phyloP scores from a whole-genome alignment of 2,113 vertebrate genomes.

The Etheostoma spectabile region DNA sequence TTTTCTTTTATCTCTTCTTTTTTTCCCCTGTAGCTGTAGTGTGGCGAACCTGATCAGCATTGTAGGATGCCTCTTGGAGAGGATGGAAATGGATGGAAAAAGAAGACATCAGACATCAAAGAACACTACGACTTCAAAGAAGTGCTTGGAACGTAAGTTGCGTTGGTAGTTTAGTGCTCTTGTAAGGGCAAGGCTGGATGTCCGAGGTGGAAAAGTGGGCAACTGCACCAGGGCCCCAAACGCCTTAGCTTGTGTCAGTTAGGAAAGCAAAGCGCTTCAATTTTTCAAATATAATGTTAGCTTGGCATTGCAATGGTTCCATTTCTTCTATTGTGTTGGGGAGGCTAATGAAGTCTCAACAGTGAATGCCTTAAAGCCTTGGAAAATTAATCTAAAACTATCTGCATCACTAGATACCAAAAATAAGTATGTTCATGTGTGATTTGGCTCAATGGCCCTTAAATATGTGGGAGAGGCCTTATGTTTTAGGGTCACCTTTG shows the following conservation, averaged over 20 bases:
- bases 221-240: not conserved
- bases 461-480: not conserved
- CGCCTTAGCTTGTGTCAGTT: not conserved
- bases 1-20: constrained; percentile 13
- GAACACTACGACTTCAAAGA: constrained; percentile 88
- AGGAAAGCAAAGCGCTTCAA: not conserved
- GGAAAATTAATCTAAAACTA: not conserved
- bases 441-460: not conserved
- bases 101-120: constrained; percentile 88
- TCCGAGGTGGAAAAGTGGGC: not conserved
- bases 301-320: not conserved
- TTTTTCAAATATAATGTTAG: not conserved
- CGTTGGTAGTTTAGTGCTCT: not conserved
- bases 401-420: not conserved
- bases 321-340: not conserved
- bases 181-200: not conserved
- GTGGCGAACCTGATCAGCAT: constrained; percentile 71
- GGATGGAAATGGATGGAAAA: constrained; percentile 86
- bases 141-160: constrained; percentile 87
- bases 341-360: not conserved
- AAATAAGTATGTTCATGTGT: not conserved
- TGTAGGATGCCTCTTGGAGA: constrained; percentile 87
- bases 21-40: constrained; percentile 64
- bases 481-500: not conserved
- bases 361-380: not conserved